Evolutionary conservation across 2,113 vertebrate species (phyloP).

Genomic region (Australoheros scitulus): DNA sequence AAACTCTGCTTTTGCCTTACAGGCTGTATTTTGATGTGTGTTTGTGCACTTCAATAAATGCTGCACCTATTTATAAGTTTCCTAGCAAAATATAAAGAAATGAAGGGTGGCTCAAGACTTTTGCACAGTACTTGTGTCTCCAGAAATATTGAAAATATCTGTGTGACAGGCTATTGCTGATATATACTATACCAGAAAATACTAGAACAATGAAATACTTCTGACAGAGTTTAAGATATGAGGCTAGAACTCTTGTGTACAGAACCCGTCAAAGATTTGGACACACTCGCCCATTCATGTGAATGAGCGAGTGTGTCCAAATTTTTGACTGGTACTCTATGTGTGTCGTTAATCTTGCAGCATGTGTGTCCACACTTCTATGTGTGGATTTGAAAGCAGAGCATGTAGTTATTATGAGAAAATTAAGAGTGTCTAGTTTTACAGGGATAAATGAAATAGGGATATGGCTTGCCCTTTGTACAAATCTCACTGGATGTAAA

Average conservation of each 20-base stretch:
- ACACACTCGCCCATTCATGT: background rate
- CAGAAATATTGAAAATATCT: background rate
- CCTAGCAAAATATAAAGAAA: background rate
- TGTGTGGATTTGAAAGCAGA: conserved; percentile 8
- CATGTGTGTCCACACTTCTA: conserved; percentile 4
- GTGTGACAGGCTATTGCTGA: background rate
- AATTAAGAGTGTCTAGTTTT: conserved; percentile 27
- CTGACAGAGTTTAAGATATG: background rate
- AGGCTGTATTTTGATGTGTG: background rate
- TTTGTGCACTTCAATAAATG: background rate
- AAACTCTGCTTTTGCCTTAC: background rate
- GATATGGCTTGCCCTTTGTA: background rate
- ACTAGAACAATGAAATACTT: background rate
- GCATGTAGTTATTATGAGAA: conserved; percentile 11
- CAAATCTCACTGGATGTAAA: conserved; percentile 16
- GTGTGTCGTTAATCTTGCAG: background rate
- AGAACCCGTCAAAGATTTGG: background rate
- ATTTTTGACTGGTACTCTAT: too few relatives aligned
- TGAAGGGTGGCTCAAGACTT: background rate
- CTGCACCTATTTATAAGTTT: background rate
- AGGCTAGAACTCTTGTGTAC: background rate
- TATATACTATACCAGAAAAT: background rate
- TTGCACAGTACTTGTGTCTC: background rate
- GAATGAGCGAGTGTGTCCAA: background rate
- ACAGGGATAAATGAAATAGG: conserved; percentile 18